Evolutionary conservation across 1,140 invertebrate genomes (phyloP).

Genomic region (Ips nitidus): DNA sequence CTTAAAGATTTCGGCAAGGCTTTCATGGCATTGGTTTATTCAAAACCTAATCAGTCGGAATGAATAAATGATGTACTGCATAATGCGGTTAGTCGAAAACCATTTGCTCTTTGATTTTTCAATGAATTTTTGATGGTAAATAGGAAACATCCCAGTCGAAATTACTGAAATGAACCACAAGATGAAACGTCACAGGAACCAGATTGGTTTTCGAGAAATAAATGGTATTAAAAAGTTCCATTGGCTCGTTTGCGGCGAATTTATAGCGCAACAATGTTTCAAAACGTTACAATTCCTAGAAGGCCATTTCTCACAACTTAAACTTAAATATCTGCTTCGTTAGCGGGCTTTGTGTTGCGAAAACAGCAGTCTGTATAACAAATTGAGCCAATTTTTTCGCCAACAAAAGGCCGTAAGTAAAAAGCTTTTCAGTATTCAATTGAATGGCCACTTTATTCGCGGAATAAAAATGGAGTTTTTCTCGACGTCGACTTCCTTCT

Average conservation of each 20-base stretch:
- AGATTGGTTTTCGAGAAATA: too few species aligned
- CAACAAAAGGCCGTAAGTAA: slow-evolving; percentile 24
- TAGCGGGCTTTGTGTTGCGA: slow-evolving; percentile 16
- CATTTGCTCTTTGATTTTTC: too few species aligned
- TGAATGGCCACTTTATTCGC: slow-evolving; percentile 28
- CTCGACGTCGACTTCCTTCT: slow-evolving; percentile 12
- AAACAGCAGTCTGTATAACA: slow-evolving; percentile 28
- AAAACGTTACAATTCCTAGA: neutral
- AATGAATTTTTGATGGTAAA: too few species aligned
- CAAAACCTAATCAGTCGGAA: too few species aligned
- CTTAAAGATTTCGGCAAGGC: too few species aligned
- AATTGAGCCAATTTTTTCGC: slow-evolving; percentile 27
- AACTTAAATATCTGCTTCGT: slow-evolving; percentile 17
- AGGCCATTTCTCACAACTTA: slow-evolving; percentile 10
- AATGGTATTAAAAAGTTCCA: neutral
- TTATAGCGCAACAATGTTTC: neutral
- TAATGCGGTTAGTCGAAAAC: too few species aligned
- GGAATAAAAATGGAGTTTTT: slow-evolving; percentile 28
- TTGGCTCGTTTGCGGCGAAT: neutral
- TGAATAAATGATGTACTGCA: too few species aligned
- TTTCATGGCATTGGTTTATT: too few species aligned
- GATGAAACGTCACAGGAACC: too few species aligned
- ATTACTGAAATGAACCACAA: too few species aligned
- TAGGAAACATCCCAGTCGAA: too few species aligned
- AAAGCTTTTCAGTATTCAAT: slow-evolving; percentile 33